Conservation (phyloP, 2,113 vertebrate species). For the Pandion haliaetus region DNA sequence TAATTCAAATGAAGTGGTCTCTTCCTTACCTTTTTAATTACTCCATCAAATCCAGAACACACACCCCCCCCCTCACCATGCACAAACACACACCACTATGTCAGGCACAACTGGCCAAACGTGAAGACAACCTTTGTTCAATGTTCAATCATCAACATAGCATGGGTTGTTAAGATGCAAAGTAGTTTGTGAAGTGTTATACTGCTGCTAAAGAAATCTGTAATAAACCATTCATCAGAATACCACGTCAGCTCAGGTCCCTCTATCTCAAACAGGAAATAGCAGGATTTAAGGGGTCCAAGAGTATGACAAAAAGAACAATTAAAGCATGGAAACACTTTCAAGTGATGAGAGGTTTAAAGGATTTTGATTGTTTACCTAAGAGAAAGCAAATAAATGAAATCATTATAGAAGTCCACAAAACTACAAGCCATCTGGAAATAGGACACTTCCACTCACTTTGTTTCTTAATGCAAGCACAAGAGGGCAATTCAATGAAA, state of each 20-base stretch:
- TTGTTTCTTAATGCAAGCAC: background rate
- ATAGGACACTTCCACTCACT: background rate
- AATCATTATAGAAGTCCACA: background rate
- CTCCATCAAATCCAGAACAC: background rate
- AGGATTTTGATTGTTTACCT: background rate
- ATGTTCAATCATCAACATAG: rapidly evolving
- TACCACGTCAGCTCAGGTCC: background rate
- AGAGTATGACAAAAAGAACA: background rate
- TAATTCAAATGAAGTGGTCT: background rate
- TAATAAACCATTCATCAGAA: background rate
- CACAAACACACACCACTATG: rapidly evolving
- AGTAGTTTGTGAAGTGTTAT: background rate
- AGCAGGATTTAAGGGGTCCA: background rate
- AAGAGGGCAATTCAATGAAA: background rate
- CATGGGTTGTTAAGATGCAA: rapidly evolving
- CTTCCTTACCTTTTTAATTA: background rate
- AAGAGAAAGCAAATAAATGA: background rate
- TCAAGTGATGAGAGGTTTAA: background rate
- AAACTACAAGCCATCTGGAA: background rate
- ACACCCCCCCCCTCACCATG: rapidly evolving
- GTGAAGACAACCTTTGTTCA: background rate
- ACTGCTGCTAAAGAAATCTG: background rate
- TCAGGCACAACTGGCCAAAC: background rate
- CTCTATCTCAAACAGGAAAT: background rate
- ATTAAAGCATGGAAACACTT: background rate